Evolutionary conservation across 2,113 vertebrate species (phyloP), one percentile per base, ranked within the genome.

Genomic region (Gadus chalcogrammus): DNA sequence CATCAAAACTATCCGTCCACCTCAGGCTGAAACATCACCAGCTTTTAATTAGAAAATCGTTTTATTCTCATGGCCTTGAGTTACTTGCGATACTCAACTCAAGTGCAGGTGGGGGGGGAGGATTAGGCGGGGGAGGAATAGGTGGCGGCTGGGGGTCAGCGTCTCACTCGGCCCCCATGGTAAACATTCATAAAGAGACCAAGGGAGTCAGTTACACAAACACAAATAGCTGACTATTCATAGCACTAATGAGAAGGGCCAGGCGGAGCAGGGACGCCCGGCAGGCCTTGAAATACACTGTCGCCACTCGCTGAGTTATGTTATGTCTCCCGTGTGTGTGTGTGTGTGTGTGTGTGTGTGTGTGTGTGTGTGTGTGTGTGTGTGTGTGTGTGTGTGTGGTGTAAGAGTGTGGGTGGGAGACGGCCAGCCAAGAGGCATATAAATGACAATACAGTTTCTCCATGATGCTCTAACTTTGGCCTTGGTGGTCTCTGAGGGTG

Each of bases 191-290:
- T 83, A 90, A 87, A 87, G 74, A 78, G 58, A 64, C 31, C 67
- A 65, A 74, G 86, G 42, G 82, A 82, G 84, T 88, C 78, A 70
- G 86, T 90, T 90, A 85, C 85, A 85, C 76, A 84, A 90, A 90
- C 83, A 87, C 77, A 88, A 88, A 91, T 88, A 91, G 85, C 73
- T n/a, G 79, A 80, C 89, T 91, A 92, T 90, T 91, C 79, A 85
- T 91, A 91, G 87, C 74, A 65, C 81, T 71, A 88, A 83, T 72
- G 70, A 79, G 85, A 76, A 76, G 77, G 76, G 83, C 81, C 84
- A 82, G 77, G 64, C 35, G 68, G 65, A 61, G 20, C 69, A 71
- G 69, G 73, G 75, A 85, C 81, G 73, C 60, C 42, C 70, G 60
- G 63, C 59, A 27, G 64, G 68, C 64, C 77, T 73, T 79, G 73